Evolutionary conservation across 2,797 vertebrate species (phyloP), one percentile per base, ranked within the genome.

Genomic region (Lacerta bilineata): DNA sequence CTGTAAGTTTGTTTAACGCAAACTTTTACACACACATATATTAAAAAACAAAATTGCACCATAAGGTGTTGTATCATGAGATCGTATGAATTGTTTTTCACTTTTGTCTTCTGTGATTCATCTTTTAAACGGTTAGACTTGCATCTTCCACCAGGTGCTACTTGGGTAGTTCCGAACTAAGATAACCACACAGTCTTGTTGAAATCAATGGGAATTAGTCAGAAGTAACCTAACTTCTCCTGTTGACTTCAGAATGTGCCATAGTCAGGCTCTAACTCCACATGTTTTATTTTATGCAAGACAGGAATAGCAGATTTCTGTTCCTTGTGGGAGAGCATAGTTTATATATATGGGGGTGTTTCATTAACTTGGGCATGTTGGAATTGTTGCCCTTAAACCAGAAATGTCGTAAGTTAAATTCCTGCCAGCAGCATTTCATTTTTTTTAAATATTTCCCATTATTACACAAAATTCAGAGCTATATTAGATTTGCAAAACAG

Each of bases 1-100:
- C 96, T 92, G 98, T 99, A 93, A 97, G 97, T 96, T 80, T 66
- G 17, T 80, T 41, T 59, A 2, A 64, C 1, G 23, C 20, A 64
- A 25, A 20, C 33, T 3, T 20, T 83, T 88, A 68, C 72, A 8
- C 39, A 10, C 5, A 89, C 13, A 82, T 15, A 18, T 41, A 59
- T 83, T 83, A 43, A 80, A 69, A 86, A 87, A 64, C 79, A 66
- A 18, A 36, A 78, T 23, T 59, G 2, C 20, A 46, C 36, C 7
- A 0, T 69, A 1, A 20, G 36, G 27, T 87, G 6, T 36, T 84
- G 4, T 66, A 5, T 83, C n/a, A 87, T 39, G 69, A 83, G 8
- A 36, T 71, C 3, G 3, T 55, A 55, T 64, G 20, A 36, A 77
- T 55, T 59, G 55, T 20, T 69, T 4, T 1, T 46, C 4, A 78